These are phyloP conservation scores for Semotilus atromaculatus DNA, from an alignment of 2,797 vertebrate species.

Conservation along the genomic window DNA sequence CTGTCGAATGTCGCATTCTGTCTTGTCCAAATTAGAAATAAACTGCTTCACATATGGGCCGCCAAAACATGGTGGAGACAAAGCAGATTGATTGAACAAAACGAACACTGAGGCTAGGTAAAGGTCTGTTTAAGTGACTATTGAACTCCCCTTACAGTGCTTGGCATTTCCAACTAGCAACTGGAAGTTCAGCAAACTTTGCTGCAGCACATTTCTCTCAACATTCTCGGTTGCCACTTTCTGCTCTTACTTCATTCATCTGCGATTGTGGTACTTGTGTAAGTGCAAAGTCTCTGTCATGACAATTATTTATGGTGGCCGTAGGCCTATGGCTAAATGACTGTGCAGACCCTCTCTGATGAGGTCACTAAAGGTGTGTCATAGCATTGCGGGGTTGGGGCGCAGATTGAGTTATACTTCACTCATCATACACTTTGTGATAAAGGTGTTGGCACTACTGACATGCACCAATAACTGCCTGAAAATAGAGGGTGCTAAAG, in stretches of 20 bases:
- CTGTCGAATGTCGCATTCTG: slow-evolving; percentile 66
- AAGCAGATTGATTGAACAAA: slow-evolving; percentile 70
- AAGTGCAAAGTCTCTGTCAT: slow-evolving; percentile 1
- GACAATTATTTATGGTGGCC: slow-evolving; percentile 47
- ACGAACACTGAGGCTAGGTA: slow-evolving; percentile 53
- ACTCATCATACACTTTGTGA: slow-evolving; percentile 14
- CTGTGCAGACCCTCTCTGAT: slow-evolving; percentile 59
- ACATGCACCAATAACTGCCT: slow-evolving; percentile 40
- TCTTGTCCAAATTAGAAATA: slow-evolving; percentile 69
- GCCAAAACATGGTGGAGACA: slow-evolving; percentile 26
- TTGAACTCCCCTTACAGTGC: slow-evolving; percentile 55
- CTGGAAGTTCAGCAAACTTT: slow-evolving; percentile 41
- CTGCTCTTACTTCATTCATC: slow-evolving; percentile 52
- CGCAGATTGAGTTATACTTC: slow-evolving; percentile 47
- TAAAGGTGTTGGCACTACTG: slow-evolving; percentile 19
- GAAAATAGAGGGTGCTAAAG: not conserved
- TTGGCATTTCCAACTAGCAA: slow-evolving; percentile 54
- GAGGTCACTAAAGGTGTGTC: slow-evolving; percentile 63
- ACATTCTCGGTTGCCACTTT: slow-evolving; percentile 1
- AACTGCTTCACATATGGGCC: slow-evolving; percentile 58
- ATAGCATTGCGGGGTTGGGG: slow-evolving; percentile 57
- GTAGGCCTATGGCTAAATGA: slow-evolving; percentile 49
- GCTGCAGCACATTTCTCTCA: slow-evolving; percentile 29
- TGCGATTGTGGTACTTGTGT: not conserved
- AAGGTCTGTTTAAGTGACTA: slow-evolving; percentile 61